phyloP scores from a whole-genome alignment of 1,140 invertebrate genomes.

The Harpegnathos saltator region DNA sequence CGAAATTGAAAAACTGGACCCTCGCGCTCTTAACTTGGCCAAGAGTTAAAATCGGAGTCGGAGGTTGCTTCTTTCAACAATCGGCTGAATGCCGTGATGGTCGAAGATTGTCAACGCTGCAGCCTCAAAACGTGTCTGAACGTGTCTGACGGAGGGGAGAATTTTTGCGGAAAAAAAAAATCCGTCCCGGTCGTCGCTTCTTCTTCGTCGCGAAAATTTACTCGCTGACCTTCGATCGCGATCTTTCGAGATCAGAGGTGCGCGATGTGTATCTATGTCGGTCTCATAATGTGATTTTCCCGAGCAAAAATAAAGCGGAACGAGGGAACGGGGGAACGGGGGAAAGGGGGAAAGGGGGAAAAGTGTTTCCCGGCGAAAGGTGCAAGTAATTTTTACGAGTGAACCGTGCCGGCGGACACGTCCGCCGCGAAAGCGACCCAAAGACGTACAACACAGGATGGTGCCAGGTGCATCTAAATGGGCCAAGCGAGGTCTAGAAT shows the following conservation, averaged over 20 bases:
- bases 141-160: no score
- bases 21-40: background rate
- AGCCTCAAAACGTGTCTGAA: no score
- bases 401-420: slow-evolving; percentile 25
- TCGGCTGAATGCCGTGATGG: no score
- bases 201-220: background rate
- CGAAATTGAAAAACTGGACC: slow-evolving; percentile 1
- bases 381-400: slow-evolving; percentile 47
- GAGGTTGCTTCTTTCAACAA: no score
- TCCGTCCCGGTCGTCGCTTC: no score
- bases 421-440: slow-evolving; percentile 16
- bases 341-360: no score
- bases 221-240: background rate
- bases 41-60: background rate
- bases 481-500: slow-evolving; percentile 55
- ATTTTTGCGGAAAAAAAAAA: no score
- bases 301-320: background rate
- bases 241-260: background rate
- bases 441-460: slow-evolving; percentile 21
- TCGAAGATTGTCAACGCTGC: no score
- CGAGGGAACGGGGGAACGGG: no score
- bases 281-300: background rate
- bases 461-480: slow-evolving; percentile 69
- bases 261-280: background rate
- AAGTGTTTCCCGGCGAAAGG: background rate